These are phyloP conservation scores for Sycophila sp. DNA, from an alignment of 1,140 invertebrate species.

Conservation along the genomic window DNA sequence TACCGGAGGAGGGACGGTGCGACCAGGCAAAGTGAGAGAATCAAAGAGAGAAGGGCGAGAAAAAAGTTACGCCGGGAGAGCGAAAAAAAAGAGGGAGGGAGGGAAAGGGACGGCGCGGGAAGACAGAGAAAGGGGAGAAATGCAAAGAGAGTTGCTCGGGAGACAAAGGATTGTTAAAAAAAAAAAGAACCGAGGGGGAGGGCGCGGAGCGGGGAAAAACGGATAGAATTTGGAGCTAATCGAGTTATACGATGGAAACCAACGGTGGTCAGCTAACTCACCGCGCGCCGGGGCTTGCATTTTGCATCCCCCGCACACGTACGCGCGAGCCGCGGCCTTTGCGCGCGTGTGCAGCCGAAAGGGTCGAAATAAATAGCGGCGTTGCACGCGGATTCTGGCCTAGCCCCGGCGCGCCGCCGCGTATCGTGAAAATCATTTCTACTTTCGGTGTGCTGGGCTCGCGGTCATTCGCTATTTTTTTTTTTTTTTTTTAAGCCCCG, in stretches of 20 bases:
- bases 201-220: constrained; percentile 5
- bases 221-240: constrained; percentile 54
- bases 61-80: constrained; percentile 1
- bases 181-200: constrained; percentile 12
- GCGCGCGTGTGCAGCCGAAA: constrained; percentile 30
- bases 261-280: constrained; percentile 57
- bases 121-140: constrained; percentile 9
- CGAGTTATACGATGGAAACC: constrained; percentile 62
- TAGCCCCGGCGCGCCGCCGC: not conserved
- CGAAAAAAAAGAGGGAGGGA: not conserved
- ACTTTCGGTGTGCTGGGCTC: constrained; percentile 9
- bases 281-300: constrained; percentile 50
- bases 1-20: constrained; percentile 47
- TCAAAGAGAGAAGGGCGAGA: constrained; percentile 15
- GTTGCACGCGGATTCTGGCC: constrained; percentile 14
- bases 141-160: constrained; percentile 10
- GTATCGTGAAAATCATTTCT: constrained; percentile 35
- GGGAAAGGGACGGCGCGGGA: not conserved
- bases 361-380: constrained; percentile 53
- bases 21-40: constrained; percentile 3
- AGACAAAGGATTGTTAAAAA: constrained; percentile 34
- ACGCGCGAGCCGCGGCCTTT: constrained; percentile 22
- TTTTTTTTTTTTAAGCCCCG: constrained; percentile 10
- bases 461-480: constrained; percentile 4
- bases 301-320: constrained; percentile 36